Conservation (phyloP, 2,888 invertebrate genomes). For the Macroteleia sp. region DNA sequence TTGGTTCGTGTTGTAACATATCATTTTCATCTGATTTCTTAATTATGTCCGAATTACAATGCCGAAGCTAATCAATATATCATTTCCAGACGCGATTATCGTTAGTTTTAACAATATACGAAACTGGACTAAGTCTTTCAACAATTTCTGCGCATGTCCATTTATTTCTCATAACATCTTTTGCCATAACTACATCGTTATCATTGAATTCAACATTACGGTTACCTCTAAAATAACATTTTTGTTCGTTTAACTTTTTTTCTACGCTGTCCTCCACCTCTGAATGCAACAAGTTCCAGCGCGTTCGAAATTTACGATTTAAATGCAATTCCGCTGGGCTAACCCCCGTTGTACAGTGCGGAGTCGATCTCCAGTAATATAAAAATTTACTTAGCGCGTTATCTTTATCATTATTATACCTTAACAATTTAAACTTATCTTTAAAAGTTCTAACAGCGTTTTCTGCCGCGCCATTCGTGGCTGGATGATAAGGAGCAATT, state of each 20-base stretch:
- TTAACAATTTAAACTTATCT: constrained; percentile 54
- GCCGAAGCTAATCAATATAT: constrained; percentile 86
- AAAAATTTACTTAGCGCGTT: constrained; percentile 57
- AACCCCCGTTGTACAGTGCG: constrained; percentile 32
- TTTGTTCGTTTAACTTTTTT: constrained; percentile 31
- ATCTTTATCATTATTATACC: background rate
- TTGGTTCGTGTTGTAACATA: background rate
- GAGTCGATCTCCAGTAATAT: constrained; percentile 40
- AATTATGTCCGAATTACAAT: constrained; percentile 14
- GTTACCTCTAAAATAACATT: constrained; percentile 42
- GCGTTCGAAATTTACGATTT: background rate
- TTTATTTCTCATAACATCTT: constrained; percentile 35
- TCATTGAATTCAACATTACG: constrained; percentile 20
- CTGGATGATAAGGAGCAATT: too few species aligned
- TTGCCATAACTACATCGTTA: constrained; percentile 48
- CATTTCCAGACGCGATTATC: constrained; percentile 90
- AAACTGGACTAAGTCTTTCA: constrained; percentile 43
- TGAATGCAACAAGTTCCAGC: constrained; percentile 22
- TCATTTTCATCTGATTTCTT: background rate
- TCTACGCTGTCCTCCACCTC: constrained; percentile 27
- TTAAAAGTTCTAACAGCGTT: constrained; percentile 57
- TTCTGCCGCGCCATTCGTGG: too few species aligned
- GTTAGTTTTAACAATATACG: constrained; percentile 85
- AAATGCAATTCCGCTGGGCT: constrained; percentile 16
- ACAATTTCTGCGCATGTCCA: constrained; percentile 39